Conservation (phyloP, 2,888 invertebrate species). For the Brachyopa scutellaris region DNA sequence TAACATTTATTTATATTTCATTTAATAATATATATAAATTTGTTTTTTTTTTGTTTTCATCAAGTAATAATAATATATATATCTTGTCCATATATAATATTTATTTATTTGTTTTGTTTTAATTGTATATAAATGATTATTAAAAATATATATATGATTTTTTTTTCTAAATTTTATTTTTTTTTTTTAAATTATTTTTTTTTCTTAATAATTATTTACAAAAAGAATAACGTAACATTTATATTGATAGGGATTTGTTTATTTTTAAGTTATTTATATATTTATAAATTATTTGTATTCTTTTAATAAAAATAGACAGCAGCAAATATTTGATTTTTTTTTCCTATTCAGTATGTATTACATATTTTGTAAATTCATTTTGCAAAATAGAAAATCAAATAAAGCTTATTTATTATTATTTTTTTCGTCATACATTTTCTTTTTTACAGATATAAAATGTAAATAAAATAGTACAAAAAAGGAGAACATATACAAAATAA, state of each 20-base stretch:
- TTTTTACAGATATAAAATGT: constrained; percentile 67
- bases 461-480: constrained; percentile 64
- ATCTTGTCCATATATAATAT: constrained; percentile 72
- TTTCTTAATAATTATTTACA: constrained; percentile 70
- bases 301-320: constrained; percentile 69
- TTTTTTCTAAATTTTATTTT: constrained; percentile 61
- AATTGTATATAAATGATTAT: constrained; percentile 73
- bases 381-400: constrained; percentile 21
- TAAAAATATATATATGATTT: constrained; percentile 73
- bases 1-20: constrained; percentile 73
- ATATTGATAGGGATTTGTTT: constrained; percentile 66
- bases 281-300: constrained; percentile 59
- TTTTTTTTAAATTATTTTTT: constrained; percentile 38
- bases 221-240: constrained; percentile 70
- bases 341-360: background rate
- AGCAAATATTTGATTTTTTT: constrained; percentile 68
- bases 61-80: constrained; percentile 71
- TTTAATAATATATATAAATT: constrained; percentile 72
- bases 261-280: constrained; percentile 44
- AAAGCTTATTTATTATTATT: constrained; percentile 32
- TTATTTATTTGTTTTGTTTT: constrained; percentile 61
- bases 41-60: constrained; percentile 65
- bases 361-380: constrained; percentile 33
- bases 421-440: constrained; percentile 17
- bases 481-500: constrained; percentile 59